phyloP scores from a whole-genome alignment of 2,113 vertebrate genomes.

The Pycnonotus jocosus region DNA sequence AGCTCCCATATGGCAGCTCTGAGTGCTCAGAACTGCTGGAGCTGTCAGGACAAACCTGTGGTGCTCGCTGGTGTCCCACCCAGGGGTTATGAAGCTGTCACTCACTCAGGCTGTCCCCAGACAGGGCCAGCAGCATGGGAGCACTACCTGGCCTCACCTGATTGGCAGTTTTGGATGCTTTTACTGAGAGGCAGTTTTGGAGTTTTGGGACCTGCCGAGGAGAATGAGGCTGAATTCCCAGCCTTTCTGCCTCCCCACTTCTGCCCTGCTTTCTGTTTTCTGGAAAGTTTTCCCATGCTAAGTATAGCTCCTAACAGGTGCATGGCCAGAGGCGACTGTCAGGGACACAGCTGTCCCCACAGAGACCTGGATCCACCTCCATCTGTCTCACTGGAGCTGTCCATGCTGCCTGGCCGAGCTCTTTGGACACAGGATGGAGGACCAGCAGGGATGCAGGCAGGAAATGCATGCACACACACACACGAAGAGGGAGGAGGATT shows the following conservation, averaged over 20 bases:
- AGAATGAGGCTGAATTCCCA: neutral
- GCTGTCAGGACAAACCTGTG: neutral
- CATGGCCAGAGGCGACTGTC: constrained; percentile 36
- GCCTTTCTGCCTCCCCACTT: neutral
- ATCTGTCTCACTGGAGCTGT: constrained; percentile 41
- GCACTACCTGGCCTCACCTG: neutral
- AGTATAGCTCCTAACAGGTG: constrained; percentile 74
- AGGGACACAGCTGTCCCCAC: constrained; percentile 61
- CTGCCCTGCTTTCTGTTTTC: constrained; percentile 25
- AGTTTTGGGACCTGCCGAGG: neutral
- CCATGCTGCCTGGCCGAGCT: neutral
- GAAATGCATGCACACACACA: neutral
- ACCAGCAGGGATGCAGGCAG: neutral
- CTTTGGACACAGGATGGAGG: neutral
- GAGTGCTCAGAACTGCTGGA: neutral
- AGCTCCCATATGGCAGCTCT: neutral
- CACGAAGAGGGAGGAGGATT: neutral
- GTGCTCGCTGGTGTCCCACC: neutral
- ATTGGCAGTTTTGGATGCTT: neutral
- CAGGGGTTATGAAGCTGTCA: neutral
- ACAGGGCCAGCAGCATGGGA: neutral
- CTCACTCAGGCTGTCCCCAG: neutral
- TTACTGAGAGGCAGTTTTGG: neutral
- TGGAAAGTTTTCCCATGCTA: constrained; percentile 59
- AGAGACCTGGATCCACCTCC: constrained; percentile 48